A percentile compares a stretch with the other conserved stretches of the same genome.
Evolutionary conservation across 2,888 invertebrate species (phyloP).

Genomic region (Dinocampus coccinellae): DNA sequence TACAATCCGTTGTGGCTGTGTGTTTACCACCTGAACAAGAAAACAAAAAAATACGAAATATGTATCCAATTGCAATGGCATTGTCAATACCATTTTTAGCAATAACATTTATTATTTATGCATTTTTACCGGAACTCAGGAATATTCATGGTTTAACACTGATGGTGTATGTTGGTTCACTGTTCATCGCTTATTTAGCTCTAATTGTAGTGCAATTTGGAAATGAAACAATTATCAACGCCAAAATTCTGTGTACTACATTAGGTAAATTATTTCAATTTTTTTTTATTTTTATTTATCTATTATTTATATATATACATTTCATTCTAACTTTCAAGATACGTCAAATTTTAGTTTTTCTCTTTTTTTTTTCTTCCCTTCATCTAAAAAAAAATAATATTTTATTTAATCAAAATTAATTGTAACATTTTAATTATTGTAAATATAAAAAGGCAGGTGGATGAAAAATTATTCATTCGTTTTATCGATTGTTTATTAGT

Average conservation of each 20-base stretch:
- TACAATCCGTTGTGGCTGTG: conserved; percentile 41
- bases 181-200: conserved; percentile 55
- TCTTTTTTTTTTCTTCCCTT: too few species aligned
- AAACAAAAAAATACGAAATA: conserved; percentile 21
- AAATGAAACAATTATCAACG: conserved; percentile 16
- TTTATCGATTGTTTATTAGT: too few species aligned
- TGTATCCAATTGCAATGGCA: conserved; percentile 49
- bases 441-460: too few species aligned
- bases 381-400: too few species aligned
- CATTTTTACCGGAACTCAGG: conserved; percentile 56
- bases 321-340: too few species aligned
- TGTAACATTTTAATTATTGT: too few species aligned
- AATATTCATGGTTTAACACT: conserved; percentile 61
- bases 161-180: conserved; percentile 54
- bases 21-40: conserved; percentile 41
- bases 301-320: too few species aligned
- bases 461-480: too few species aligned
- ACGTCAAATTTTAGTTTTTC: too few species aligned
- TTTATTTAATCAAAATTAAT: too few species aligned
- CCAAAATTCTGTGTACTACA: conserved; percentile 42
- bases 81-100: conserved; percentile 56
- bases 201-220: conserved; percentile 53
- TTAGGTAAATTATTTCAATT: conserved; percentile 45
- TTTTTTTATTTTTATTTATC: not conserved
- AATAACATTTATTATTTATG: conserved; percentile 59